A percentile compares a stretch with the other conserved stretches of the same genome.
These are phyloP conservation scores for Metaphire vulgaris DNA, from an alignment of 1,140 invertebrate genomes.

Conservation along the genomic window DNA sequence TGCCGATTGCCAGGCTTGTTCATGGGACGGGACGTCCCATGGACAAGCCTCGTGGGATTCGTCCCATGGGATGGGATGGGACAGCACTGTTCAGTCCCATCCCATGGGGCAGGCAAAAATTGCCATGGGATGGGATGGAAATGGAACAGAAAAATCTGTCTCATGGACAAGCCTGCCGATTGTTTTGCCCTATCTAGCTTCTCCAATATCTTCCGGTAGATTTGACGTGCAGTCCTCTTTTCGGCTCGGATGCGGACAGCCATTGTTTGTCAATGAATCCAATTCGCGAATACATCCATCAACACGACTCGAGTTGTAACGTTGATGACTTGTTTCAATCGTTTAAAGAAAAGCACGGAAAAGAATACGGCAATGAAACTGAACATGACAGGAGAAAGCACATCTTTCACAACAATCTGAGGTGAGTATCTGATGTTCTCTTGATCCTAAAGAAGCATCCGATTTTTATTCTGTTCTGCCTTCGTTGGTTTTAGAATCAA, in stretches of 20 bases:
- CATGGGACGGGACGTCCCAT: too few relatives aligned
- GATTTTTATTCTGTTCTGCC: too few relatives aligned
- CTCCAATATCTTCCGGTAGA: constrained; percentile 53
- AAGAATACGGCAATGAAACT: constrained; percentile 59
- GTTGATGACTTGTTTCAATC: constrained; percentile 68
- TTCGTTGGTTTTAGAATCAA: too few relatives aligned
- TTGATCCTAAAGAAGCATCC: too few relatives aligned
- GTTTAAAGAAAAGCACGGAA: constrained; percentile 69
- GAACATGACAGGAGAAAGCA: constrained; percentile 69
- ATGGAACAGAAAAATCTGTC: too few relatives aligned
- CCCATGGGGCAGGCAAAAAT: too few relatives aligned
- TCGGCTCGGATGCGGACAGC: constrained; percentile 67
- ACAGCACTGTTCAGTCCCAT: too few relatives aligned
- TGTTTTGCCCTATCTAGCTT: not conserved
- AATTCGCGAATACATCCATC: constrained; percentile 80
- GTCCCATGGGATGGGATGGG: too few relatives aligned
- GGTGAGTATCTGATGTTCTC: constrained; percentile 55
- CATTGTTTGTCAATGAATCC: constrained; percentile 62
- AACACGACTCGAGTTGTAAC: constrained; percentile 59
- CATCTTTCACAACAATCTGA: constrained; percentile 79
- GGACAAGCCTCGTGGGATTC: too few relatives aligned
- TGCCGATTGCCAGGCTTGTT: too few relatives aligned
- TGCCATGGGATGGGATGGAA: too few relatives aligned
- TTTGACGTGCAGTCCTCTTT: constrained; percentile 70
- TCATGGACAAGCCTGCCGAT: too few relatives aligned